Evolutionary conservation across 2,888 invertebrate species (phyloP).

Genomic region (Gymnosoma rotundatum): DNA sequence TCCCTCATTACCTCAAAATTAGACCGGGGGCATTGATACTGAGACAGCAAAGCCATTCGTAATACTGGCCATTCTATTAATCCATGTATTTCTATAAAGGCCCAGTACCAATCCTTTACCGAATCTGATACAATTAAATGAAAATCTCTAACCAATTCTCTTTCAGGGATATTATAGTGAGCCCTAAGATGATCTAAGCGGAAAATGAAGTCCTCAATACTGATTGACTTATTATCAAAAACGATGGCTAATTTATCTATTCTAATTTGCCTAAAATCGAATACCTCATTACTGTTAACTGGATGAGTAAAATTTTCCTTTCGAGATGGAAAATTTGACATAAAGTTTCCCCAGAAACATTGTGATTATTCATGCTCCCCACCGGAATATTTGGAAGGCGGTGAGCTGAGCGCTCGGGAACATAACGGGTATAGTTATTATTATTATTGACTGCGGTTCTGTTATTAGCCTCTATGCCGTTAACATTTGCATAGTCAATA

Average conservation of each 20-base stretch:
- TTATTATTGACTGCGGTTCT: no score
- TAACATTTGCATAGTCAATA: neutral
- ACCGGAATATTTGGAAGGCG: neutral
- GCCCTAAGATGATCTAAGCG: neutral
- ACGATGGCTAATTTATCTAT: neutral
- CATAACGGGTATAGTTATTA: neutral
- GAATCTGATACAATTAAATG: neutral
- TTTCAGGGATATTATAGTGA: neutral
- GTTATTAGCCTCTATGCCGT: neutral
- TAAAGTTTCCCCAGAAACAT: neutral
- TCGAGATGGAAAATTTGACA: neutral
- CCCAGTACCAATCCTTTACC: neutral
- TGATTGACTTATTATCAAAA: neutral
- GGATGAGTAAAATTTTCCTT: neutral
- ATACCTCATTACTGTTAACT: no score
- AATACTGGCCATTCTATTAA: neutral
- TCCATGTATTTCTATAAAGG: neutral
- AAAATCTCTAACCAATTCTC: constrained; percentile 1
- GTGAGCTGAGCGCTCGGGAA: neutral
- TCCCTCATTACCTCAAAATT: neutral
- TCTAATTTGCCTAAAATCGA: neutral
- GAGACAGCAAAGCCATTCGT: neutral
- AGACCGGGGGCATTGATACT: neutral
- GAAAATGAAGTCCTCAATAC: neutral
- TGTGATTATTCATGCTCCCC: neutral